These are phyloP conservation scores for Drosophila tanythrix DNA, from an alignment of 2,888 invertebrate genomes.

Conservation along the genomic window DNA sequence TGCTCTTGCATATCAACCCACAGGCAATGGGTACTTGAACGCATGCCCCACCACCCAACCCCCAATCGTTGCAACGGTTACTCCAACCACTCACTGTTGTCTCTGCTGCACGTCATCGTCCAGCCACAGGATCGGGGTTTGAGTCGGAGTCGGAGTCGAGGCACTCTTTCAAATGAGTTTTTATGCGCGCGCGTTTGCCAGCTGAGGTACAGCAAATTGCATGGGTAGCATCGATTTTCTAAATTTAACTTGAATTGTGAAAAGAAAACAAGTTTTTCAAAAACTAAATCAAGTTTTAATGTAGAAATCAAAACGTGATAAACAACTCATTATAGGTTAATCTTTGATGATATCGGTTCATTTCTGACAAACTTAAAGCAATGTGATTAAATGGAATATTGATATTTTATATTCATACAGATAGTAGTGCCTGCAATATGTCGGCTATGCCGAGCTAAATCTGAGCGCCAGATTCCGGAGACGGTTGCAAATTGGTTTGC, in stretches of 20 bases:
- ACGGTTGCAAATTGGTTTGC: conserved; percentile 74
- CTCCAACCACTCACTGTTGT: conserved; percentile 39
- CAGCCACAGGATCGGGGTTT: conserved; percentile 39
- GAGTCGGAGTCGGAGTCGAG: conserved; percentile 32
- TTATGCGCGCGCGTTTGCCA: conserved; percentile 66
- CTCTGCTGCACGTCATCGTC: conserved; percentile 53
- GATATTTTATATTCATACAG: not conserved
- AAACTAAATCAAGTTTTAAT: not conserved
- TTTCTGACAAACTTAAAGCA: not conserved
- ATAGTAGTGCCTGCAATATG: conserved; percentile 31
- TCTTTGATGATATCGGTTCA: not conserved
- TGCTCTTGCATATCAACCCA: conserved; percentile 62
- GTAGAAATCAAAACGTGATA: not conserved
- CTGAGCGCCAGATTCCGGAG: conserved; percentile 56
- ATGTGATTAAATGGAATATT: not conserved
- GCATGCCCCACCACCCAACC: conserved; percentile 44
- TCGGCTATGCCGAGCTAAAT: conserved; percentile 46
- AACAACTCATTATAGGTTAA: not conserved
- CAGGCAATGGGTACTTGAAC: conserved; percentile 68
- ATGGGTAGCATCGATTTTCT: conserved; percentile 20
- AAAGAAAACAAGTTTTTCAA: not conserved
- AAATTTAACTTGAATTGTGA: not conserved
- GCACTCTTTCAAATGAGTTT: conserved; percentile 77
- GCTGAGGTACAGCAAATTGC: conserved; percentile 43
- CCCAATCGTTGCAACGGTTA: conserved; percentile 12